Conservation (phyloP, 2,113 vertebrate genomes). For the Crotalus helleri region DNA sequence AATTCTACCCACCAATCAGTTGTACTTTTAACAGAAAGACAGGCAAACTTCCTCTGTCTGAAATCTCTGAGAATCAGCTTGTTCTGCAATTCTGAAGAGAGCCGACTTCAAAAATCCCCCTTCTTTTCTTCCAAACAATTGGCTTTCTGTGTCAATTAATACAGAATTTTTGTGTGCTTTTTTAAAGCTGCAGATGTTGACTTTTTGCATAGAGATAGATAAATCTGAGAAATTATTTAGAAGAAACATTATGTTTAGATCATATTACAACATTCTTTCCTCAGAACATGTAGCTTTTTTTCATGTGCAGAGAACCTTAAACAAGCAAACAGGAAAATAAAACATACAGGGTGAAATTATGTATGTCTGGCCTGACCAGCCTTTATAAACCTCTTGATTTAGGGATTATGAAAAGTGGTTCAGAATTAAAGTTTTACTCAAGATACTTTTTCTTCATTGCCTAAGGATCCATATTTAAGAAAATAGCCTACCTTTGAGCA, state of each 20-base stretch:
- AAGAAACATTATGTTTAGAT: not conserved
- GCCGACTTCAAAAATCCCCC: not conserved
- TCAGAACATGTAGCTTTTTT: not conserved
- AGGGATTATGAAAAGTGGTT: not conserved
- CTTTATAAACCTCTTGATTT: not conserved
- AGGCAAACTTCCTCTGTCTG: not conserved
- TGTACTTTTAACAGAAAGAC: not conserved
- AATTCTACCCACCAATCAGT: not conserved
- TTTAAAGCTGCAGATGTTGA: not conserved
- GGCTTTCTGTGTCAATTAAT: not conserved
- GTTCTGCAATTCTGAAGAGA: not conserved
- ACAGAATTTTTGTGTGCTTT: not conserved
- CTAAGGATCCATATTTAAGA: not conserved
- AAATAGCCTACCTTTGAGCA: not conserved
- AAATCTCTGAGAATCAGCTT: too few species aligned
- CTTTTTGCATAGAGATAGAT: not conserved
- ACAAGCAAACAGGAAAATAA: not conserved
- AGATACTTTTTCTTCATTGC: not conserved
- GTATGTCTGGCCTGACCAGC: too few species aligned
- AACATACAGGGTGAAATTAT: not conserved
- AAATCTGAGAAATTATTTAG: not conserved
- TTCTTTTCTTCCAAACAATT: not conserved
- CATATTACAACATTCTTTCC: not conserved
- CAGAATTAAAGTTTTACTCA: not conserved
- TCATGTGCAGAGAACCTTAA: not conserved